Base-by-base conservation (phyloP, 2,797 vertebrate species). In the Onychomys torridus region DNA sequence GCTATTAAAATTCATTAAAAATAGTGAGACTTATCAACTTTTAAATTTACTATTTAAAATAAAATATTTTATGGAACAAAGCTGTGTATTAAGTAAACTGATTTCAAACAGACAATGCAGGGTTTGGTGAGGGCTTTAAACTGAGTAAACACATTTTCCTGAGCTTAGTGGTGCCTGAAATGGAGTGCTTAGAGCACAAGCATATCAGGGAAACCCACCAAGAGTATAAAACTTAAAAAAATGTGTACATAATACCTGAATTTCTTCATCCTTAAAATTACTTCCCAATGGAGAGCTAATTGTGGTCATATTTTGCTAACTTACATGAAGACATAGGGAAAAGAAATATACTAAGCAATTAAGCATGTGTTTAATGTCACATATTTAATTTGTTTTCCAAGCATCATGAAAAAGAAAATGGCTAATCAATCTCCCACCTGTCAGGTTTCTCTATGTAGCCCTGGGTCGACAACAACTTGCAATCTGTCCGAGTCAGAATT, bases 181-280 rank as follows among this genome's bases (percentile, higher is more conserved):
- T 43, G 25, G 17, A 37, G n/a, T 76, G 83, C 88, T 57, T 25
- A 87, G 10, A 61, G 13, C 14, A 29, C 4, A 88, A 59, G 43
- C 59, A 67, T 87, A 87, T 25, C 9, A 29, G 43, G 57, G 84
- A 75, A 96, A 81, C 19, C 40, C 29, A 75, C 10, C 13, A 79
- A 87, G 63, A 93, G 21, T 52, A 69, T 82, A 71, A 89, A 52
- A 37, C 8, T 96, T 81, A 76, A 96, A 67, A 43, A 97, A 67
- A 91, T 43, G 55, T 78, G 32, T 52, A 75, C 71, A 78, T 21
- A 67, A 81, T 19, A 43, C 91, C 40, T 19, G 63, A 12, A 63
- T 82, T 90, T 94, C 55, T 92, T 84, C 37, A 92, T n/a, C 11
- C 73, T 93, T 77, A 92, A 88, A 83, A 78, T 27, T 76, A 69